Percentiles rank a stretch among this genome's conserved stretches.
phyloP scores from a whole-genome alignment of 35 echinoderm and acorn worm species.

The Ptychodera flava region DNA sequence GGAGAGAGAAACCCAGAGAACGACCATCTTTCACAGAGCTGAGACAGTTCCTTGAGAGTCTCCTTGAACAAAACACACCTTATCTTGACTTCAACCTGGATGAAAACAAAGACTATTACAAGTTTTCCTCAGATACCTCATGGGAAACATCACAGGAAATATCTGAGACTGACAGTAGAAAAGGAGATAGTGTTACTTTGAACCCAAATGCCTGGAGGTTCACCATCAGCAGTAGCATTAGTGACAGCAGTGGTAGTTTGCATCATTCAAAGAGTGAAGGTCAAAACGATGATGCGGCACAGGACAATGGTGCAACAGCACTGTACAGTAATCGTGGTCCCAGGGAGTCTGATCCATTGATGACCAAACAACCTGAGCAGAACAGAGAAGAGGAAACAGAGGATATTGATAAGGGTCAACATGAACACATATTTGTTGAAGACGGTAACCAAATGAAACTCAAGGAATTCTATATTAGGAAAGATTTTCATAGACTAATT shows the following conservation, averaged over 20 bases:
- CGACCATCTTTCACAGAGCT: constrained; percentile 79
- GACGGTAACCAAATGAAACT: not conserved
- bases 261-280: not conserved
- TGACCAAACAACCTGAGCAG: not conserved
- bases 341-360: not conserved
- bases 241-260: not conserved
- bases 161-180: not conserved
- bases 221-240: not conserved
- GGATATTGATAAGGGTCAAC: not conserved
- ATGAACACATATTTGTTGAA: not conserved
- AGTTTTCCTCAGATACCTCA: not conserved
- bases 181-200: not conserved
- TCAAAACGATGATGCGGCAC: not conserved
- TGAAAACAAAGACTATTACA: not conserved
- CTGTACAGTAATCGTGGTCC: not conserved
- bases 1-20: constrained; percentile 63
- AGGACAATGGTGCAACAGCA: not conserved
- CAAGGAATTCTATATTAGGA: not conserved
- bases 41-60: constrained; percentile 55
- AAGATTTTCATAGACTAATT: not conserved
- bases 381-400: not conserved
- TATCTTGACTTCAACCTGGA: constrained; percentile 64
- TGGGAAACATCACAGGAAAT: not conserved
- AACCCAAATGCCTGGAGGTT: not conserved
- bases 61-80: constrained; percentile 75